Conservation (phyloP, 2,888 invertebrate species). For the Dysmachus trigonus region DNA sequence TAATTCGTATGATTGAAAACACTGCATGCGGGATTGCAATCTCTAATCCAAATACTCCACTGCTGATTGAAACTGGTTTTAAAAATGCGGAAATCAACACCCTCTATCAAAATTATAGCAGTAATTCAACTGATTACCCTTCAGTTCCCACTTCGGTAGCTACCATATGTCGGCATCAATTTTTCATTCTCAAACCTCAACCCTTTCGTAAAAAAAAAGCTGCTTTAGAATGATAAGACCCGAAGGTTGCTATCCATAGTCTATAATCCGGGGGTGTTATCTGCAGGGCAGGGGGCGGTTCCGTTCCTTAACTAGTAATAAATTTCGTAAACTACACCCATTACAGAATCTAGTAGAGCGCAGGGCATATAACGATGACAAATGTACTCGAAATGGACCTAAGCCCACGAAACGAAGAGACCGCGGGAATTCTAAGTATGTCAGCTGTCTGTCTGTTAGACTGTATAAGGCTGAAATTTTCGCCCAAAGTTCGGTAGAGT, state of each 20-base stretch:
- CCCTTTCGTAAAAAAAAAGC: neutral
- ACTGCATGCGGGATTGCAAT: too few species aligned
- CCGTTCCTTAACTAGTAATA: neutral
- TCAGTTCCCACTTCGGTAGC: neutral
- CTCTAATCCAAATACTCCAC: too few species aligned
- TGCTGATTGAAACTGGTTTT: neutral
- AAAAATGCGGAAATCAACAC: neutral
- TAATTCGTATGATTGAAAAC: too few species aligned
- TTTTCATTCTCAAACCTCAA: neutral
- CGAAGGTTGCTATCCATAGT: neutral
- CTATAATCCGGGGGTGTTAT: neutral
- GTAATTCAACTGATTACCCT: neutral
- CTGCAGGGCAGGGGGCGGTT: neutral
- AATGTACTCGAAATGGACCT: neutral
- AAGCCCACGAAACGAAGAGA: neutral
- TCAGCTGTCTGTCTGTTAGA: neutral
- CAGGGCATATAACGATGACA: neutral
- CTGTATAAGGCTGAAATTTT: neutral
- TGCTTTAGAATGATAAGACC: neutral
- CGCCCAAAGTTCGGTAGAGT: neutral
- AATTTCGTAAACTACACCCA: neutral
- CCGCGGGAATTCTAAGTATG: neutral
- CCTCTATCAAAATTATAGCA: neutral
- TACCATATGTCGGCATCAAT: neutral
- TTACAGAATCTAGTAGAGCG: neutral